Conservation (phyloP, 2,888 invertebrate genomes). For the Abrostola triplasia region DNA sequence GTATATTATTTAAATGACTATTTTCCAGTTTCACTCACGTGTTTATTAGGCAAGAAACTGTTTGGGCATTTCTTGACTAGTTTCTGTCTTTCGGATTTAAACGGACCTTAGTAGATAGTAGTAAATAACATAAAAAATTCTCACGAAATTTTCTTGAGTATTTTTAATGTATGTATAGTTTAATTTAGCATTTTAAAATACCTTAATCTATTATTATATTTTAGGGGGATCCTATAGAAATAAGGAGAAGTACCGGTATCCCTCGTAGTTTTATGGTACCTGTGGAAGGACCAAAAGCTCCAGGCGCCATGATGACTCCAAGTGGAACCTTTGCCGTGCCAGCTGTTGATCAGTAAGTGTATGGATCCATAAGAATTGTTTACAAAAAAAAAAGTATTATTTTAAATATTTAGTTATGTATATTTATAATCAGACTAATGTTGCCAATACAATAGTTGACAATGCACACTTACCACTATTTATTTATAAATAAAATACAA, state of each 20-base stretch:
- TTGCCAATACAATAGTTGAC: no score
- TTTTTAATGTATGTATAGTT: no score
- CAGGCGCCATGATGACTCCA: slow-evolving; percentile 97
- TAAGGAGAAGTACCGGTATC: slow-evolving; percentile 98
- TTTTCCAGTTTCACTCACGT: background rate
- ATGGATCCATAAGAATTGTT: slow-evolving; percentile 2
- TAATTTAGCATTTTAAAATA: background rate
- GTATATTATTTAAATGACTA: slow-evolving; percentile 32
- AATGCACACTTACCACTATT: background rate
- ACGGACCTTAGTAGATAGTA: no score
- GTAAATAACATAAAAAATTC: no score
- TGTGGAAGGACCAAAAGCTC: slow-evolving; percentile 95
- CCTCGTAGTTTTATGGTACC: slow-evolving; percentile 98
- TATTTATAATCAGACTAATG: no score
- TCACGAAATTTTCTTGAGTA: no score
- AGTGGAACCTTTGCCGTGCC: slow-evolving; percentile 96
- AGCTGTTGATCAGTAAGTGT: slow-evolving; percentile 94
- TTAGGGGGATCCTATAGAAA: slow-evolving; percentile 91
- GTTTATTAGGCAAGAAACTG: no score
- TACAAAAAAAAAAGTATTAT: background rate
- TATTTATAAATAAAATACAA: no score
- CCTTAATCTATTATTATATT: slow-evolving; percentile 32
- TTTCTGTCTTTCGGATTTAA: no score
- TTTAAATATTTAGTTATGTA: no score
- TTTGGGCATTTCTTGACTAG: no score